phyloP scores from a whole-genome alignment of 2,888 invertebrate species.

The Oligia latruncula region DNA sequence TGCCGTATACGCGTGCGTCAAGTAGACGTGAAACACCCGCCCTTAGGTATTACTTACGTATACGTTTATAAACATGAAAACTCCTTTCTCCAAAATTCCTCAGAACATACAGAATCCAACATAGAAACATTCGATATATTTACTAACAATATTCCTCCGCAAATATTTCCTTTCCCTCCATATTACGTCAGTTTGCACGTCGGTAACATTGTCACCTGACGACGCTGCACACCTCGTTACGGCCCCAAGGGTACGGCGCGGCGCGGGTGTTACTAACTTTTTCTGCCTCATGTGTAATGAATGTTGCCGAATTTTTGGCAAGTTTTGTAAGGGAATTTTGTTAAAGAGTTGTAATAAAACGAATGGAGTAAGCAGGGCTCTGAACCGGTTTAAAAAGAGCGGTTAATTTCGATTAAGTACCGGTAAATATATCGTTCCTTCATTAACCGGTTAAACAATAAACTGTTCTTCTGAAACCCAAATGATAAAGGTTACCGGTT shows the following conservation, averaged over 20 bases:
- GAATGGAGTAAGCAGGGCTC: not conserved
- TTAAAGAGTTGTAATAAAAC: not conserved
- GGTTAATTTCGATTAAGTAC: no score
- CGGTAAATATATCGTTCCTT: no score
- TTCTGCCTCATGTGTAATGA: conserved; percentile 41
- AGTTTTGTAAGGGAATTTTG: conserved; percentile 9
- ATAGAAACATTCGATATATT: conserved; percentile 3
- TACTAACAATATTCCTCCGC: conserved; percentile 12
- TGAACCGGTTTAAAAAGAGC: no score
- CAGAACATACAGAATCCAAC: not conserved
- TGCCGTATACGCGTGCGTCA: no score
- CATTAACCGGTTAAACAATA: no score
- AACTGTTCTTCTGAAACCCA: no score
- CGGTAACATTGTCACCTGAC: conserved; percentile 38
- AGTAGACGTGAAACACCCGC: no score
- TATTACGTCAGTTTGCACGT: conserved; percentile 26
- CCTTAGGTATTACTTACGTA: not conserved
- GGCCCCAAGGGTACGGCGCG: conserved; percentile 35
- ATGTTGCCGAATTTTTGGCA: conserved; percentile 10
- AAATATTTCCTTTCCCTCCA: conserved; percentile 9
- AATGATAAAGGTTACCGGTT: no score
- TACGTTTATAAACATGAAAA: not conserved
- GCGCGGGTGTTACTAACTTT: conserved; percentile 22
- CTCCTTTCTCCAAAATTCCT: not conserved
- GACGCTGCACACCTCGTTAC: conserved; percentile 50